Percentiles rank a stretch among this genome's conserved stretches.
These are phyloP conservation scores for Portunus trituberculatus DNA, from an alignment of 1,140 invertebrate species.

Conservation along the genomic window DNA sequence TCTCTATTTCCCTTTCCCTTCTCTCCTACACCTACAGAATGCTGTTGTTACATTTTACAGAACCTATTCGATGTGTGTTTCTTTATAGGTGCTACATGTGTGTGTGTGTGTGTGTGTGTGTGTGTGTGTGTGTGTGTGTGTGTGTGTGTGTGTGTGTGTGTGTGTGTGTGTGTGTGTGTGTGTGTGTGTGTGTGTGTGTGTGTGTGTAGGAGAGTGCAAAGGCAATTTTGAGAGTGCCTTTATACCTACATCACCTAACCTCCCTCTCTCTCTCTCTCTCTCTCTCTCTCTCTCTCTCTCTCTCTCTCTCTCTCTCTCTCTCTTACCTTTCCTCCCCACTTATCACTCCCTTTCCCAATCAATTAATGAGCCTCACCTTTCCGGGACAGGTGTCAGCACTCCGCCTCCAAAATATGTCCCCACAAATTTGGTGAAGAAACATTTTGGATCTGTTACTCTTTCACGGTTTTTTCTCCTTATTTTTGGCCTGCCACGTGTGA, in stretches of 20 bases:
- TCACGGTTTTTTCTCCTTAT: too few species aligned
- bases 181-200: constrained; percentile 13
- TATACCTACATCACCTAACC: neutral
- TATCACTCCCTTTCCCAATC: neutral
- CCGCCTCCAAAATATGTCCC: neutral
- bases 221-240: neutral
- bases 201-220: neutral
- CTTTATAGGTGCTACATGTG: too few species aligned
- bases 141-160: neutral
- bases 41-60: too few species aligned
- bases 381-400: neutral
- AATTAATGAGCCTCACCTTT: neutral
- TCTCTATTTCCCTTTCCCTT: too few species aligned
- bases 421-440: neutral
- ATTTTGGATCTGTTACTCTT: neutral
- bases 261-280: neutral
- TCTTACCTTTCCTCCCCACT: neutral
- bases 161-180: constrained; percentile 11
- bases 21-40: too few species aligned
- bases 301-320: neutral
- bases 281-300: constrained; percentile 29
- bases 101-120: too few species aligned
- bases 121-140: neutral
- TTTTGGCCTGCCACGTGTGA: neutral
- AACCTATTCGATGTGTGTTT: too few species aligned